phyloP scores from a whole-genome alignment of 2,888 invertebrate genomes.

The Epistrophe eligans region DNA sequence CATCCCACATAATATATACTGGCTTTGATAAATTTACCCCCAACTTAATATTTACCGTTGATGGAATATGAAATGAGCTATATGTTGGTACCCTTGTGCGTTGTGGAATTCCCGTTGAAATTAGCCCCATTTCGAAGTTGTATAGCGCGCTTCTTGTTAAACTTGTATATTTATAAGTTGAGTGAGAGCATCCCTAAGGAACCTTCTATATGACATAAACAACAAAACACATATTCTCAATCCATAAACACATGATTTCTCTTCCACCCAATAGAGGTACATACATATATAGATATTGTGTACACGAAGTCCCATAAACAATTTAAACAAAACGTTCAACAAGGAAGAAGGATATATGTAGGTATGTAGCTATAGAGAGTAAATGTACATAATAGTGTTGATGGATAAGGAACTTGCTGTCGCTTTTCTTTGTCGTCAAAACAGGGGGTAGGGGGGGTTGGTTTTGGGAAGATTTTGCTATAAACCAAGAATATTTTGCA shows the following conservation, averaged over 20 bases:
- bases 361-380: background rate
- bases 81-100: background rate
- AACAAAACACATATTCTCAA: background rate
- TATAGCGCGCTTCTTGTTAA: background rate
- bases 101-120: constrained; percentile 11
- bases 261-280: background rate
- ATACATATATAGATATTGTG: background rate
- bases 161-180: background rate
- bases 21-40: constrained; percentile 8
- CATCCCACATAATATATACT: background rate
- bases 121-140: background rate
- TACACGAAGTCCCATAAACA: background rate
- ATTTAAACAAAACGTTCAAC: background rate
- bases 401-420: background rate
- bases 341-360: background rate
- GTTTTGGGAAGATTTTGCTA: background rate
- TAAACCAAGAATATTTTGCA: background rate
- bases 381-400: background rate
- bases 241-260: constrained; percentile 4
- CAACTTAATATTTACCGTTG: background rate
- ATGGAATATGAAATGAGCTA: constrained; percentile 19
- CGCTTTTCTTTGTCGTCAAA: background rate
- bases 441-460: background rate
- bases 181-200: background rate
- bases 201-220: background rate